phyloP scores from a whole-genome alignment of 2,797 vertebrate genomes.

The Anas capensis region DNA sequence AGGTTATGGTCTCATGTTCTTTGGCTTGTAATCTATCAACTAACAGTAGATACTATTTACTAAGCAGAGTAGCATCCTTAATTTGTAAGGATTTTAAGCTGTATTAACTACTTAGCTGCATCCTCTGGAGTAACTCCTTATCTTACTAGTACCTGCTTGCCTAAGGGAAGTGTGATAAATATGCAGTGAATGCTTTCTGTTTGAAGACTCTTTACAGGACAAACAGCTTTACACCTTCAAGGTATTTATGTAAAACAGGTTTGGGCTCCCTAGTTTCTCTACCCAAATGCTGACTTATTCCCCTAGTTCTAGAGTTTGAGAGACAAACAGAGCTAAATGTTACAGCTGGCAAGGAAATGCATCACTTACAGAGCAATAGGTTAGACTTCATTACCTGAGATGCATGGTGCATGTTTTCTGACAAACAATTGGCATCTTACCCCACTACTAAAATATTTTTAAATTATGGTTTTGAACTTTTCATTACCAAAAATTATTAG shows the following conservation, averaged over 20 bases:
- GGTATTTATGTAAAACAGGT: neutral
- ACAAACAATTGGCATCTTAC: neutral
- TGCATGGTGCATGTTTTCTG: rapidly evolving
- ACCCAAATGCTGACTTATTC: neutral
- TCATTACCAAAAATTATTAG: neutral
- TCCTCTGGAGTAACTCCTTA: neutral
- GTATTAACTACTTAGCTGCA: too few relatives aligned
- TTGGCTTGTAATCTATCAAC: neutral
- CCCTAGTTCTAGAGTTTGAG: neutral
- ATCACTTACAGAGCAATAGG: neutral
- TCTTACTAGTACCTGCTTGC: neutral
- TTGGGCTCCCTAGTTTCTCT: neutral
- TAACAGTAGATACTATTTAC: neutral
- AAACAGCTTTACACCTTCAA: neutral
- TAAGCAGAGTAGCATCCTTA: too few relatives aligned
- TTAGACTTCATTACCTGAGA: neutral
- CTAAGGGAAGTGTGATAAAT: neutral
- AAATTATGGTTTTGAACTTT: neutral
- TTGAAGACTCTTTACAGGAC: neutral
- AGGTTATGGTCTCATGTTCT: neutral
- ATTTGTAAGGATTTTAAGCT: neutral
- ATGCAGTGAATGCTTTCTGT: rapidly evolving
- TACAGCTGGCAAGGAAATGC: neutral
- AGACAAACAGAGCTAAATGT: neutral
- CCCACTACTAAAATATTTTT: neutral